These are phyloP conservation scores for Drosophila neocordata DNA, from an alignment of 1,140 invertebrate species.

Conservation along the genomic window DNA sequence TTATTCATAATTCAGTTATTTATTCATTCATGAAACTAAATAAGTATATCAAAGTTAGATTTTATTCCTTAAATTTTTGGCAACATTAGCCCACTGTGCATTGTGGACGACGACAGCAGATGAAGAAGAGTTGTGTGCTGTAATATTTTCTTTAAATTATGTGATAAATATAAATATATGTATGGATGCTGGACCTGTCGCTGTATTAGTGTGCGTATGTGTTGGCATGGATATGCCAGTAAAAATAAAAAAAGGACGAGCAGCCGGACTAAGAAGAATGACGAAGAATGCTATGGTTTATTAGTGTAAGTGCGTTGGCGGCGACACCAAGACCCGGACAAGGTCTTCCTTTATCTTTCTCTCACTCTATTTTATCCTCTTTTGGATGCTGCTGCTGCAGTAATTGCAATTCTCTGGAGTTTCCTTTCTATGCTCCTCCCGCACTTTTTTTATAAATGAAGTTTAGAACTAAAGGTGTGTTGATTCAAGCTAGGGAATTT, in stretches of 20 bases:
- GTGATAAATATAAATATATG: constrained; percentile 75
- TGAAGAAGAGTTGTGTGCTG: constrained; percentile 48
- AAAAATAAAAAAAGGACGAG: constrained; percentile 3
- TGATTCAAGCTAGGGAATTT: constrained; percentile 7
- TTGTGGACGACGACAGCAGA: constrained; percentile 42
- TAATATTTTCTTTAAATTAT: constrained; percentile 78
- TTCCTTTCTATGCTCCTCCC: constrained; percentile 2
- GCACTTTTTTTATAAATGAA: constrained; percentile 17
- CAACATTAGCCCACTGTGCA: neutral
- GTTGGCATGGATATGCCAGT: constrained; percentile 11
- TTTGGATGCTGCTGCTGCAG: constrained; percentile 27
- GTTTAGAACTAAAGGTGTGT: constrained; percentile 27
- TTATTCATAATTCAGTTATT: too few relatives aligned
- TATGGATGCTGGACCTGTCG: constrained; percentile 10
- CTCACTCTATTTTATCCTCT: too few relatives aligned
- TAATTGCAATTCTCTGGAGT: constrained; percentile 67
- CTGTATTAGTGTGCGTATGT: constrained; percentile 6
- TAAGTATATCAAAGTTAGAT: too few relatives aligned
- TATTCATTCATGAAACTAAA: too few relatives aligned
- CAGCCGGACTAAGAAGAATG: constrained; percentile 14
- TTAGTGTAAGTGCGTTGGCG: constrained; percentile 55
- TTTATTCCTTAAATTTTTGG: too few relatives aligned
- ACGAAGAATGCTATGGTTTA: constrained; percentile 30
- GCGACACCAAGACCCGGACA: constrained; percentile 1
- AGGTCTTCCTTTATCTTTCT: neutral